Evolutionary conservation across 1,140 invertebrate species (phyloP), one percentile per base, ranked within the genome.

Genomic region (Olivierus martensii): DNA sequence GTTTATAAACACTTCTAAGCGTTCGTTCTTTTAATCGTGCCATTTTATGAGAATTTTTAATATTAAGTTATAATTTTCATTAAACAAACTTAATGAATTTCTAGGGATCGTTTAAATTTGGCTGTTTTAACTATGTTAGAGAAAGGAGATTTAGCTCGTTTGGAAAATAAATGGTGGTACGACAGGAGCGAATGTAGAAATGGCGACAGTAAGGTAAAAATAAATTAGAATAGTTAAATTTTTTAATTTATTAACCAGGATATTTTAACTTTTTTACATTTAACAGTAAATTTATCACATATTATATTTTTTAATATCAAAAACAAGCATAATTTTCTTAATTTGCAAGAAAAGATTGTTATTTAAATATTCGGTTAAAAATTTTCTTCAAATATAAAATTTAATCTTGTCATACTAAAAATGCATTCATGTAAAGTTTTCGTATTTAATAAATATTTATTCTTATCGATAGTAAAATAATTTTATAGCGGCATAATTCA

Each of bases 131-230:
- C 82, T 44, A 71, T 98, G 59, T 92, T 89, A 67, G 93, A 97
- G 68, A 85, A 84, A 61, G 94, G 90, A 3, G 84, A 89, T 60
- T 73, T 99, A 61, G 79, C 83, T 41, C 90, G 92, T 67, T 68
- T 98, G 42, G 82, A 85, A 69, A 88, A 89, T 65, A 88, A 87
- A 73, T 96, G 91, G 91, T 88, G 87, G 87, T 87, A 82, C 67
- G 85, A 90, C 59, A 51, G 66, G 53, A 71, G 67, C 36, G 69
- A 73, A 57, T 70, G 67, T 50, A 66, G 60, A 51, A 57, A 60
- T 46, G 68, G 65, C 51, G 66, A 68, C 42, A 66, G 63, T 19
- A 63, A 66, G 53, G 69, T 69, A 52, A 43, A 22, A 18, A 22
- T n/a, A n/a, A n/a, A n/a, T n/a, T n/a, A n/a, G n/a, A n/a, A n/a